phyloP scores from a whole-genome alignment of 2,888 invertebrate species.

The Ophraella communa region DNA sequence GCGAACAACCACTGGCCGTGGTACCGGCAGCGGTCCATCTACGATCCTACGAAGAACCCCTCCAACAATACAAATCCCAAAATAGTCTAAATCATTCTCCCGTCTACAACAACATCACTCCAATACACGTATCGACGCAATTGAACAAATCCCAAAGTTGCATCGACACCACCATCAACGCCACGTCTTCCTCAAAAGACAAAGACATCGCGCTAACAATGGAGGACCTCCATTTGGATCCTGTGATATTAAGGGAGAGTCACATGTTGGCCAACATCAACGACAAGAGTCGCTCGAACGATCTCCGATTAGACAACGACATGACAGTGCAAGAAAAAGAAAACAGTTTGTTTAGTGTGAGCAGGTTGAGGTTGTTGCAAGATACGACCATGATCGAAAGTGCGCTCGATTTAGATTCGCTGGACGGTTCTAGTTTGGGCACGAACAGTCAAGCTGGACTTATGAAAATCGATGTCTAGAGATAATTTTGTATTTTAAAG shows the following conservation, averaged over 20 bases:
- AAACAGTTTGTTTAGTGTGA: conserved; percentile 69
- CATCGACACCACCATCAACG: conserved; percentile 52
- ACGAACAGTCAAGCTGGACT: conserved; percentile 72
- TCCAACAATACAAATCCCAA: conserved; percentile 57
- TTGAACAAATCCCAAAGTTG: conserved; percentile 55
- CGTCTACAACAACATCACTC: conserved; percentile 57
- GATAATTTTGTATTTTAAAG: not conserved
- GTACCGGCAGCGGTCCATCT: conserved; percentile 47
- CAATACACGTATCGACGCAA: conserved; percentile 22
- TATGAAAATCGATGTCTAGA: conserved; percentile 65
- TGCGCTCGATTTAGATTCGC: conserved; percentile 85
- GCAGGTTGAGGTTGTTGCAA: conserved; percentile 72
- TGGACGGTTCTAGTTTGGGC: conserved; percentile 76
- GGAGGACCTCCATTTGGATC: conserved; percentile 66
- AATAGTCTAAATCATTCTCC: conserved; percentile 55
- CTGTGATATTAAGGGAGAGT: conserved; percentile 56
- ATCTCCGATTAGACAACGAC: conserved; percentile 55
- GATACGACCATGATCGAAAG: conserved; percentile 92
- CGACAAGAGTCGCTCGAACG: conserved; percentile 46
- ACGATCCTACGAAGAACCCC: conserved; percentile 47
- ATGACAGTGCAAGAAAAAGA: conserved; percentile 58
- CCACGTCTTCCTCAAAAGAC: conserved; percentile 32
- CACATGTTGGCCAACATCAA: conserved; percentile 50
- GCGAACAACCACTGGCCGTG: conserved; percentile 68
- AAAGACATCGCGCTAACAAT: conserved; percentile 50